These are phyloP conservation scores for Sphaeridia pumilis DNA, from an alignment of 2,888 invertebrate genomes.

Conservation along the genomic window DNA sequence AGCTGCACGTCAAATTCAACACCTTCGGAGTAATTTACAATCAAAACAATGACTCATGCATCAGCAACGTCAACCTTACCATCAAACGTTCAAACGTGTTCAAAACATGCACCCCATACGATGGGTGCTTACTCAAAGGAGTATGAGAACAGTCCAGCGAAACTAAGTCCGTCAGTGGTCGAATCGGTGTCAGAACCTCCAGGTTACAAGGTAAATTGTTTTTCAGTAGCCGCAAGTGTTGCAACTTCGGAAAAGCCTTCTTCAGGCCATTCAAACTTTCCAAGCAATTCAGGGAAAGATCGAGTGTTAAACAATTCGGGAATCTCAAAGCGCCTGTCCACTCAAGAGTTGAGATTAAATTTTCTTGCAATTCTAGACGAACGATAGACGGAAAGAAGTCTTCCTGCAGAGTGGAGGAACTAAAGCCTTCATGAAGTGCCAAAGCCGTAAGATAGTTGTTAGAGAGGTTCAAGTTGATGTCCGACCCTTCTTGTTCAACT, in stretches of 20 bases:
- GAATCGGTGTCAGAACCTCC: constrained; percentile 17
- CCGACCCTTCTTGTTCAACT: constrained; percentile 5
- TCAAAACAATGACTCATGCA: not conserved
- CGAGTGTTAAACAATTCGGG: constrained; percentile 29
- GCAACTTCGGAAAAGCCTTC: constrained; percentile 23
- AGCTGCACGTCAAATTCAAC: constrained; percentile 2
- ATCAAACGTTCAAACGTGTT: constrained; percentile 21
- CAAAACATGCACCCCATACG: constrained; percentile 24
- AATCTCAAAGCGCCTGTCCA: constrained; percentile 29
- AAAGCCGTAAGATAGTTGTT: constrained; percentile 30
- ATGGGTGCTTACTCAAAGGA: constrained; percentile 27
- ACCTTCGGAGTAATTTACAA: not conserved
- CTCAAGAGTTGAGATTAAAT: constrained; percentile 26
- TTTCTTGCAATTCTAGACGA: constrained; percentile 31
- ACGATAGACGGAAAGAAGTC: constrained; percentile 27
- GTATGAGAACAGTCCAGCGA: constrained; percentile 27
- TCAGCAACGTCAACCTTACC: constrained; percentile 14
- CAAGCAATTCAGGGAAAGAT: constrained; percentile 29
- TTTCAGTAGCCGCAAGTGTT: constrained; percentile 27
- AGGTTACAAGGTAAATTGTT: constrained; percentile 30
- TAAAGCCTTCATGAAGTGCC: constrained; percentile 13
- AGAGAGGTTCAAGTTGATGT: constrained; percentile 25
- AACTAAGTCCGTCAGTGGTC: constrained; percentile 16
- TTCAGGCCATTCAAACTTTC: constrained; percentile 23
- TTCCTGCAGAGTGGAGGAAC: constrained; percentile 18